Conservation (phyloP, 2,113 vertebrate species). For the Ptyas mucosa region DNA sequence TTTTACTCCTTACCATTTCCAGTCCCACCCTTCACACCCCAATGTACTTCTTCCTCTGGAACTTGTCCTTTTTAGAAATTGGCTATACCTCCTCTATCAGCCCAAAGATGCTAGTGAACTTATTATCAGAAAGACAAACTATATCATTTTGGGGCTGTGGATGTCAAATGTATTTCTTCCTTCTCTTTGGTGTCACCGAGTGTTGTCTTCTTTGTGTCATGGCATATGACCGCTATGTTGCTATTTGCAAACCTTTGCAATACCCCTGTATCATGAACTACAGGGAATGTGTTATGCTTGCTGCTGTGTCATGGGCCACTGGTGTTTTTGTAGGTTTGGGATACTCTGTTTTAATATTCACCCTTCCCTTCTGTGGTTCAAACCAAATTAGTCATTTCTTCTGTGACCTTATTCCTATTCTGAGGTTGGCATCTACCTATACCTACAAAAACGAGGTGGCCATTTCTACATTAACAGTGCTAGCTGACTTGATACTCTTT, state of each 20-base stretch:
- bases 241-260: neutral
- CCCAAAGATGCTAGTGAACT: conserved; percentile 44
- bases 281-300: neutral
- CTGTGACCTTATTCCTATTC: neutral
- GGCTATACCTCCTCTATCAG: conserved; percentile 36
- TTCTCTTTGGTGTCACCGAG: neutral
- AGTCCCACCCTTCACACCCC: conserved; percentile 37
- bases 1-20: conserved; percentile 7
- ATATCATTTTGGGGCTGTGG: neutral
- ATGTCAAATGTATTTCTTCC: neutral
- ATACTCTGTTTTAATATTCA: conserved; percentile 19
- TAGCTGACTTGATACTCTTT: neutral
- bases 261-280: neutral
- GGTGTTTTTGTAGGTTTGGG: neutral
- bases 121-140: conserved; percentile 12
- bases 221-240: neutral
- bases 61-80: conserved; percentile 48
- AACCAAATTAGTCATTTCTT: neutral
- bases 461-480: conserved; percentile 23
- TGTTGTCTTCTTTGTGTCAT: neutral
- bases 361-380: conserved; percentile 38
- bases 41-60: conserved; percentile 37
- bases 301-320: neutral
- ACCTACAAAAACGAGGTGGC: neutral
- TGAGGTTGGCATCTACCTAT: neutral